Evolutionary conservation across 2,888 invertebrate species (phyloP), one percentile per base, ranked within the genome.

Genomic region (Altica lythri): DNA sequence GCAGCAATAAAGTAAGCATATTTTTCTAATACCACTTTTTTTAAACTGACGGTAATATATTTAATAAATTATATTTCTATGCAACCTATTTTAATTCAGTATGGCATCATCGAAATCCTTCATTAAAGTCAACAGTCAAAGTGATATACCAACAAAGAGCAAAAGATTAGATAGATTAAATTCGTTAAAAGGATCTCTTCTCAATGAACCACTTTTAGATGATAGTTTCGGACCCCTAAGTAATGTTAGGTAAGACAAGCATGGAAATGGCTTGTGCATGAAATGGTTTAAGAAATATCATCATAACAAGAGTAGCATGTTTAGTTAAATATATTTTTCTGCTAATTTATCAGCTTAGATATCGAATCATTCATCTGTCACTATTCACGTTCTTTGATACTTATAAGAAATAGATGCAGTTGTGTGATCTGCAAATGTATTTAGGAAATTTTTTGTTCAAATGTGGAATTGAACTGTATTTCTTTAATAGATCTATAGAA

Each of bases 221-320:
- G 92, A 92, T 68, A 90, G 87, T 66, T 92, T 94, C 69, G 94
- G 94, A 10, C 92, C 93, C 3, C 79, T 95, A n/a, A 92, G 92
- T 73, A 95, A 95, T 70, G 92, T 95, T 50, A 86, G 92, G 86
- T 86, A 77, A 68, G 66, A 47, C 5, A 10, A 12, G 35, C 27
- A 54, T 30, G 44, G 16, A n/a, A n/a, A n/a, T n/a, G n/a, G n/a
- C n/a, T n/a, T n/a, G n/a, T n/a, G n/a, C n/a, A n/a, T n/a, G n/a
- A n/a, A n/a, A n/a, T n/a, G n/a, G n/a, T n/a, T n/a, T n/a, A n/a
- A n/a, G n/a, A n/a, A n/a, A n/a, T n/a, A n/a, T n/a, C n/a, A n/a
- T n/a, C n/a, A n/a, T n/a, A n/a, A n/a, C n/a, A n/a, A 4, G 3
- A 14, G 12, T 4, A 5, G 22, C 22, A 19, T 19, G 22, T 6